Conservation (phyloP, 2,797 vertebrate species). For the Parotocinclus haroldoi region DNA sequence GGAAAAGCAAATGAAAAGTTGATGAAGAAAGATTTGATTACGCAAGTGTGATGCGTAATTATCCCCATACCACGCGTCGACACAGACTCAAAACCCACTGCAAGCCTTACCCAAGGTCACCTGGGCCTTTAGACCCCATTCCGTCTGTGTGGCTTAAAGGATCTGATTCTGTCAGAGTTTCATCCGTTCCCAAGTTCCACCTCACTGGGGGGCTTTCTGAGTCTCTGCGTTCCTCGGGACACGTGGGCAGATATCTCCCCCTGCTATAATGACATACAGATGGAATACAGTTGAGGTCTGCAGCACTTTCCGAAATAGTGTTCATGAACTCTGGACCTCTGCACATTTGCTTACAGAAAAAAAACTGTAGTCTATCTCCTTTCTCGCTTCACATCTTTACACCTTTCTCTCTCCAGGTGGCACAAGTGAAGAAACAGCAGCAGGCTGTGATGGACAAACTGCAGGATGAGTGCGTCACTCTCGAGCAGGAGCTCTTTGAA, state of each 20-base stretch:
- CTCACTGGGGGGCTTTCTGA: too few relatives aligned
- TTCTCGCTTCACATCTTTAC: constrained; percentile 11
- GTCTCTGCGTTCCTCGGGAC: too few relatives aligned
- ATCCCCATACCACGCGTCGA: too few relatives aligned
- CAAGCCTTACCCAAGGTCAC: too few relatives aligned
- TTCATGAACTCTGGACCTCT: not conserved
- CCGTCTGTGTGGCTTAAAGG: too few relatives aligned
- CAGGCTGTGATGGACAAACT: constrained; percentile 68
- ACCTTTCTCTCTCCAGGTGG: constrained; percentile 65
- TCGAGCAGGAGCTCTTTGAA: constrained; percentile 70
- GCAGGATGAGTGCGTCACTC: constrained; percentile 59
- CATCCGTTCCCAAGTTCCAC: too few relatives aligned
- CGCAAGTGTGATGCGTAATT: too few relatives aligned
- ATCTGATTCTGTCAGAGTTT: too few relatives aligned
- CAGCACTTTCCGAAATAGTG: not conserved
- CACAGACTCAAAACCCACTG: too few relatives aligned
- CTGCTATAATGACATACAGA: not conserved
- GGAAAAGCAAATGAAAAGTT: too few relatives aligned
- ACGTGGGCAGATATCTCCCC: not conserved
- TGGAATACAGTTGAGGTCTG: not conserved
- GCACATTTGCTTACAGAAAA: not conserved
- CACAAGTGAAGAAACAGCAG: constrained; percentile 80
- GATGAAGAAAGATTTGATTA: too few relatives aligned
- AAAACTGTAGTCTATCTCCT: not conserved
- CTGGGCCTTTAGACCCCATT: too few relatives aligned